Percentiles rank a stretch among this genome's conserved stretches.
Conservation (phyloP, 2,888 invertebrate species). For the Scaptodrosophila latifasciaeformis region DNA sequence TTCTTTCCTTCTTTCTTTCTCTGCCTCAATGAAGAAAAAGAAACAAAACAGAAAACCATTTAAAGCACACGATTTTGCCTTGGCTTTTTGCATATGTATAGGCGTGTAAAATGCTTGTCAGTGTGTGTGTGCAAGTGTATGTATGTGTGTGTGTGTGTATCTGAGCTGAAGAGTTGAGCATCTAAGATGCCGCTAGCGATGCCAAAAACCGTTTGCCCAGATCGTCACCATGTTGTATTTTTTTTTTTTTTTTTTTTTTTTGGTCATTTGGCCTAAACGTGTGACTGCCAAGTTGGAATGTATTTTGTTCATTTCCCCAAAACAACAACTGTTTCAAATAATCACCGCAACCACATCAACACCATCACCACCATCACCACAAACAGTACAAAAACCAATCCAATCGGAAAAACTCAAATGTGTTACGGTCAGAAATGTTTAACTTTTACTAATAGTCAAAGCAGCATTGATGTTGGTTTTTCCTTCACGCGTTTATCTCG, state of each 20-base stretch:
- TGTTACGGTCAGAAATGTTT: constrained; percentile 69
- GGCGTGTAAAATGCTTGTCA: constrained; percentile 31
- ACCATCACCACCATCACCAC: constrained; percentile 23
- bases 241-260: too few relatives aligned
- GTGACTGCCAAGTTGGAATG: constrained; percentile 9
- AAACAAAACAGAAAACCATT: constrained; percentile 42
- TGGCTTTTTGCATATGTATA: constrained; percentile 58
- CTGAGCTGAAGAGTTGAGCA: constrained; percentile 45
- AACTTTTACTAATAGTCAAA: constrained; percentile 69
- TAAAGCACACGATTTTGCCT: constrained; percentile 47
- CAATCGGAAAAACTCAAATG: constrained; percentile 53
- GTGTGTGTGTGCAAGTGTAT: constrained; percentile 17
- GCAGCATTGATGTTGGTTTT: background rate
- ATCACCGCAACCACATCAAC: constrained; percentile 38
- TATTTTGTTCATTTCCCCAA: constrained; percentile 32
- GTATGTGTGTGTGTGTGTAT: constrained; percentile 31
- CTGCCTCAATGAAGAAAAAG: constrained; percentile 26
- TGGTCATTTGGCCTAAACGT: constrained; percentile 39
- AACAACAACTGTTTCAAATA: constrained; percentile 31
- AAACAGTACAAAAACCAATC: constrained; percentile 19
- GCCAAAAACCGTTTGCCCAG: constrained; percentile 49
- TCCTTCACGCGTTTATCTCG: constrained; percentile 43
- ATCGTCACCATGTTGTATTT: constrained; percentile 67
- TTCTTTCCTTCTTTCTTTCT: constrained; percentile 4
- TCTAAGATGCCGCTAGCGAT: constrained; percentile 64